Base-by-base conservation (phyloP, 2,888 invertebrate species). In the Acrobasis repandana region DNA sequence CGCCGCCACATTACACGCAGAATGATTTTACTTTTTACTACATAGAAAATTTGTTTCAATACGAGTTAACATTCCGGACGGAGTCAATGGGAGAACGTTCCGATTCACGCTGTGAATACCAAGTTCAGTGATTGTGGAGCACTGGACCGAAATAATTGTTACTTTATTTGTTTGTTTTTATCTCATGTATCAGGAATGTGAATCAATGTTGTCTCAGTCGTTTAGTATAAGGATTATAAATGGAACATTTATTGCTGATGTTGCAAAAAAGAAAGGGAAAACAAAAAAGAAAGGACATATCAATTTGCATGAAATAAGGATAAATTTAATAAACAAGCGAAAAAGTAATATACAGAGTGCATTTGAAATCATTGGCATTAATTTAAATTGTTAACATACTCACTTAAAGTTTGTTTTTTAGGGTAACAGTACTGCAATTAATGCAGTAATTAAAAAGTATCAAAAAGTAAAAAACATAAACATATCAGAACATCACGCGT, bases 21-120 rank as follows among this genome's bases (percentile, higher is more conserved):
- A 52, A 52, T 52, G 36, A 52, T 52, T 52, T 33, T 16, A 52
- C 15, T 36, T 36, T 52, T 52, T 52, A 36, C 52, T 52, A 0
- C 20, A 52, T 36, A 15, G 15, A 36, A 34, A 50, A 52, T 36
- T 28, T n/a, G 33, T 50, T 14, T 2, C 14, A 50, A 50, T 50
- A 28, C 49, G 49, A 49, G 50, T 14, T 28, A 50, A 28, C 50
- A n/a, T n/a, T 50, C 50, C 28, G 20, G 18, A 18, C 18, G 36
- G 28, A 28, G 28, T 28, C 28, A 8, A 28, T 28, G 15, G 15
- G 52, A 52, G 16, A 36, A 16, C 34, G 16, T 36, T 34, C 51
- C 20, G 28, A 36, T 52, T 16, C 11, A 36, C 16, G 52, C 36
- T 52, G 16, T 52, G 36, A 52, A 52, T 52, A 16, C 9, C 5